Conservation (phyloP, 2,113 vertebrate genomes). For the Sprattus sprattus region DNA sequence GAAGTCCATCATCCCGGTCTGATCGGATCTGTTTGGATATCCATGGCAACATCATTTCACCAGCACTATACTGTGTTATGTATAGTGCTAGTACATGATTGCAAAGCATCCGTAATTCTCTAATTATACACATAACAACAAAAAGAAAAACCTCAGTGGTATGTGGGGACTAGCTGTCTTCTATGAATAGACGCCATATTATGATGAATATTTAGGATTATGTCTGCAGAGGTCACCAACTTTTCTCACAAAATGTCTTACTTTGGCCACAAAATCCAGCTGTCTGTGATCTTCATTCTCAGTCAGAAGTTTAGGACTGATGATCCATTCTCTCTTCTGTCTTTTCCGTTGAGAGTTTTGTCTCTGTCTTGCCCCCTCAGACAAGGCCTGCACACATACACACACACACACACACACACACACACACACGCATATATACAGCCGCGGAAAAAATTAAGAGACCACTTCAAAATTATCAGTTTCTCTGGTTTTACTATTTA, state of each 20-base stretch:
- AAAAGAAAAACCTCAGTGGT: no score
- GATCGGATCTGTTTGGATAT: neutral
- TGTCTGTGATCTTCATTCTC: neutral
- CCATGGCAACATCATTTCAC: neutral
- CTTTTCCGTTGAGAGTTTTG: neutral
- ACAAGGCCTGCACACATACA: neutral
- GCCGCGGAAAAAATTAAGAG: no score
- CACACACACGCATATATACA: neutral
- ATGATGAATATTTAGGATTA: neutral
- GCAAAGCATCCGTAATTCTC: neutral
- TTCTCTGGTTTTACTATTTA: no score
- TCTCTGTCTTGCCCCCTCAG: neutral
- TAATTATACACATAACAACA: neutral
- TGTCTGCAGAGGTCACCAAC: neutral
- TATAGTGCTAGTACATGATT: no score
- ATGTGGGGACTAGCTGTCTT: no score
- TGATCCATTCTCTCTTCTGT: constrained; percentile 10
- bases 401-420: neutral
- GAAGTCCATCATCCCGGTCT: neutral
- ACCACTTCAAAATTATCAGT: no score
- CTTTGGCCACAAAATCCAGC: neutral
- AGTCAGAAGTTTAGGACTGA: neutral
- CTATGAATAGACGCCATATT: neutral
- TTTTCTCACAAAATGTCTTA: neutral
- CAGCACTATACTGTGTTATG: neutral